Percentiles rank a stretch among this genome's conserved stretches.
phyloP scores from a whole-genome alignment of 92 coral and sea anemone species.

The Porites rus region DNA sequence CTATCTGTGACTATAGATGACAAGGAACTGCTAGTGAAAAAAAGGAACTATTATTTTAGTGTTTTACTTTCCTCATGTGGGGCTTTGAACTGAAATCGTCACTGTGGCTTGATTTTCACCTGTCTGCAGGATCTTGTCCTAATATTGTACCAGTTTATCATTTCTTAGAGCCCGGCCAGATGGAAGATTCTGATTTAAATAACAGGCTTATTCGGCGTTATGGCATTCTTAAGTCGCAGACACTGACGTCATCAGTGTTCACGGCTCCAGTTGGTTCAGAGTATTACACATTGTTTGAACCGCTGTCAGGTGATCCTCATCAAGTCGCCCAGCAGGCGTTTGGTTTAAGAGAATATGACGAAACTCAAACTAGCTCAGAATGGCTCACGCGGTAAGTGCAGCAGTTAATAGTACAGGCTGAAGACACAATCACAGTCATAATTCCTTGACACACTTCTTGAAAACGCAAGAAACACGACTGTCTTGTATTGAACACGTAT shows the following conservation, averaged over 20 bases:
- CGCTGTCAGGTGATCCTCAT: constrained; percentile 74
- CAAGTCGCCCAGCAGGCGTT: constrained; percentile 51
- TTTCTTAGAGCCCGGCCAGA: background rate
- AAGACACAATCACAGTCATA: background rate
- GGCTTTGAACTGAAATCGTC: too few species aligned
- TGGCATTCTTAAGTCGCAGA: constrained; percentile 73
- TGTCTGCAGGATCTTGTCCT: too few species aligned
- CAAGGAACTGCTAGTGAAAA: too few species aligned
- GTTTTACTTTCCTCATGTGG: too few species aligned
- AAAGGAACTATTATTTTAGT: too few species aligned
- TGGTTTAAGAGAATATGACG: constrained; percentile 29
- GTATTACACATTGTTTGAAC: constrained; percentile 83
- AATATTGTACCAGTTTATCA: background rate
- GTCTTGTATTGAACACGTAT: background rate
- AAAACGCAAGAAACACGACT: background rate
- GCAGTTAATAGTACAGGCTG: background rate
- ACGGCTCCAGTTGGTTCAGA: constrained; percentile 90
- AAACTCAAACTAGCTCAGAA: background rate
- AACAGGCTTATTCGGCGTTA: constrained; percentile 74
- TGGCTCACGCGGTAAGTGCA: constrained; percentile 83
- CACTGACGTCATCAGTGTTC: constrained; percentile 74
- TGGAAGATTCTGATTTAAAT: constrained; percentile 57
- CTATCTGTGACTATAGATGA: too few species aligned
- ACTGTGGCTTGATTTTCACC: too few species aligned
- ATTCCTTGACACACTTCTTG: too few species aligned